Evolutionary conservation across 2,797 vertebrate species (phyloP), one percentile per base, ranked within the genome.

Genomic region (Microhierax caerulescens): DNA sequence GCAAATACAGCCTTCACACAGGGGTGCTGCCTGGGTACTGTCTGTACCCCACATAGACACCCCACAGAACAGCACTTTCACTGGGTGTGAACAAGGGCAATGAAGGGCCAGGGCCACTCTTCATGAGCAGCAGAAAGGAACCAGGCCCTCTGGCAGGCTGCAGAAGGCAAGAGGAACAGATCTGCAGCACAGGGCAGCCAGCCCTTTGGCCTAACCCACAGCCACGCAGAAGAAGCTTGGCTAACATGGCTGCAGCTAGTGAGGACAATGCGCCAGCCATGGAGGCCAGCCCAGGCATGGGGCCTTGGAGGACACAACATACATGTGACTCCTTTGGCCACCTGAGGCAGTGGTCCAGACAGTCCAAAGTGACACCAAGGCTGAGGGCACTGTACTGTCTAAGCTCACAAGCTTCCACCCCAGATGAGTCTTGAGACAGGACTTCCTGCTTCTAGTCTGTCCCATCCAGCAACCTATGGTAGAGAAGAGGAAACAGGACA

Each of bases 251-350:
- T 60, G 43, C 76, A 78, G 85, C 41, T 6, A 13, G 15, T 0
- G 9, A 65, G 79, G 67, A 54, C 67, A 50, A 19, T 0, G 5
- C 76, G 57, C 39, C 48, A 5, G 1, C 1, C 0, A 2, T 0
- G 24, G 59, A 39, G 34, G 24, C 45, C 72, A 64, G 53, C 10
- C 24, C 32, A 28, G 10, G 56, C 6, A 0, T 2, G 0, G 54
- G 60, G 20, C 32, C 45, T 5, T 22, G 83, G 36, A 47, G 83
- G 50, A 48, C 34, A 64, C 39, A 19, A 30, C 0, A 2, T 8
- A 6, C 0, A 0, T 9, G 56, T 12, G 17, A 43, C 3, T 16
- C 39, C 76, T 50, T 22, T 24, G n/a, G 45, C 43, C 39, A 25
- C 2, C 18, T 7, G 6, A 9, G 56, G 32, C 28, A 56, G 37